Percentiles rank a stretch among this genome's conserved stretches.
These are phyloP conservation scores for Magallana nippona DNA, from an alignment of 2,888 invertebrate genomes.

Conservation along the genomic window DNA sequence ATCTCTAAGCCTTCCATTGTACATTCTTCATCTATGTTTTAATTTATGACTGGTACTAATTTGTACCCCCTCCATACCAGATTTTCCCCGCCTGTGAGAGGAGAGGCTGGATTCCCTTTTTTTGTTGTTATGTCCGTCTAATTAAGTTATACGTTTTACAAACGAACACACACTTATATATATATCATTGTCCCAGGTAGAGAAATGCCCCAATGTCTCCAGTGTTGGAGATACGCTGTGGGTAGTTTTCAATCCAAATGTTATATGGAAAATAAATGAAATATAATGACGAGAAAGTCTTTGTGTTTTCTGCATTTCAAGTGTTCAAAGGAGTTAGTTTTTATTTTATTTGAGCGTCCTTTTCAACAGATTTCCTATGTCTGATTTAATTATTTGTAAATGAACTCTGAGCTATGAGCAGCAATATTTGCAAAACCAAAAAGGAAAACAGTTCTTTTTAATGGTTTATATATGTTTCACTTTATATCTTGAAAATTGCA, in stretches of 20 bases:
- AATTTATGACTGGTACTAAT: not conserved
- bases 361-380: too few relatives aligned
- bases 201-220: not conserved
- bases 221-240: not conserved
- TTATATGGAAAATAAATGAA: constrained; percentile 34
- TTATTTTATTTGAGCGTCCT: too few relatives aligned
- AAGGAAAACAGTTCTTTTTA: too few relatives aligned
- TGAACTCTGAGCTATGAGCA: too few relatives aligned
- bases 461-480: too few relatives aligned
- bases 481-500: too few relatives aligned
- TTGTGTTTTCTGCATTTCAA: not conserved
- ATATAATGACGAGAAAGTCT: not conserved
- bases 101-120: constrained; percentile 2
- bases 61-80: not conserved
- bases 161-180: constrained; percentile 3
- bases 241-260: constrained; percentile 19
- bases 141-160: constrained; percentile 7
- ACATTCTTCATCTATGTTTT: not conserved
- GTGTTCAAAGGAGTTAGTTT: too few relatives aligned
- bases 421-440: too few relatives aligned
- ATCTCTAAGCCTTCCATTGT: too few relatives aligned
- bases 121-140: constrained; percentile 15
- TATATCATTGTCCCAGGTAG: constrained; percentile 4
- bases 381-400: too few relatives aligned
- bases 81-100: not conserved